A percentile compares a stretch with the other conserved stretches of the same genome.
Evolutionary conservation across 2,797 vertebrate genomes (phyloP).

Genomic region (Chromobotia macracanthus): DNA sequence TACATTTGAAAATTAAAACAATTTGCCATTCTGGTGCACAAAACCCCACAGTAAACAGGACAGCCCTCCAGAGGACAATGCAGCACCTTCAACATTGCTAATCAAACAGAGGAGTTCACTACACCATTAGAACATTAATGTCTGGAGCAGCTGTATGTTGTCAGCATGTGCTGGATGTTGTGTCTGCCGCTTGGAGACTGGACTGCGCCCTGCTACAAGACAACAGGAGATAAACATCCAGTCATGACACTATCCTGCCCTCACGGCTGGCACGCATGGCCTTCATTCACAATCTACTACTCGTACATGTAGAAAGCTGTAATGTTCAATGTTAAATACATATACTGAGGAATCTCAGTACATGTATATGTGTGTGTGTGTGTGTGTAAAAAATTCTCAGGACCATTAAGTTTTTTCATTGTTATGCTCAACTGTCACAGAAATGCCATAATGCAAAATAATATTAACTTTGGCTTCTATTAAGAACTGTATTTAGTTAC

Average conservation of each 20-base stretch:
- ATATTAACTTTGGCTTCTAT: not conserved
- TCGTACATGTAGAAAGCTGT: not conserved
- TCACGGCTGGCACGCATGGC: not conserved
- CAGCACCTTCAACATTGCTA: conserved; percentile 4
- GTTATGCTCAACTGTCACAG: not conserved
- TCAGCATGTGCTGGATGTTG: conserved; percentile 86
- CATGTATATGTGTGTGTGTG: no score
- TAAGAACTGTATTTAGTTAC: conserved; percentile 72
- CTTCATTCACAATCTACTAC: not conserved
- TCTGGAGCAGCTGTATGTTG: conserved; percentile 68
- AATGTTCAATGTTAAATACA: no score
- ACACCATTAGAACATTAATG: conserved; percentile 46
- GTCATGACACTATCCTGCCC: conserved; percentile 61
- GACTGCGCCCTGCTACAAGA: conserved; percentile 82
- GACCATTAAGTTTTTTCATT: not conserved
- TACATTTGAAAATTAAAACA: not conserved
- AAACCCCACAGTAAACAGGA: conserved; percentile 14
- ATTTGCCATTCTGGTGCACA: not conserved
- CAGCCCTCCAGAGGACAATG: conserved; percentile 4
- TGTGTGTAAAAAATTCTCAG: not conserved
- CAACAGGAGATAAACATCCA: conserved; percentile 78
- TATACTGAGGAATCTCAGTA: not conserved
- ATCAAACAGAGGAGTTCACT: conserved; percentile 13
- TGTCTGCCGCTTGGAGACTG: conserved; percentile 74
- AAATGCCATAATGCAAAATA: not conserved